Percentiles rank a stretch among this genome's conserved stretches.
Conservation (phyloP, 2,888 invertebrate genomes). For the Halictus quadricinctus region DNA sequence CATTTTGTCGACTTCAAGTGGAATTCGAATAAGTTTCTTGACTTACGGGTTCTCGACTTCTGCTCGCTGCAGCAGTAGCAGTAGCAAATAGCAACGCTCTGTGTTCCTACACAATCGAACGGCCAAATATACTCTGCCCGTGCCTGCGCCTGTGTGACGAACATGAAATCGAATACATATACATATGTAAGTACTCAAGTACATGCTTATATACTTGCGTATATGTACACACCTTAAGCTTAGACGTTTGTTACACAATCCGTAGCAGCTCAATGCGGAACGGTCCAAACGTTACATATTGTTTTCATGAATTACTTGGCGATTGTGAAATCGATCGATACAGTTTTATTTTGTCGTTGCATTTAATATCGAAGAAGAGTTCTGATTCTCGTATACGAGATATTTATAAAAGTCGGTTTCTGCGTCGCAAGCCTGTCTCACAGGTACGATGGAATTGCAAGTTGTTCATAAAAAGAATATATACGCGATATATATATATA, state of each 20-base stretch:
- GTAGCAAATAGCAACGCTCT: no score
- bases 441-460: not conserved
- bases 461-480: not conserved
- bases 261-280: not conserved
- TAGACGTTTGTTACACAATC: not conserved
- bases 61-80: not conserved
- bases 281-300: not conserved
- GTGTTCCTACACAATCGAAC: not conserved
- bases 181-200: not conserved
- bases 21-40: not conserved
- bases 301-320: not conserved
- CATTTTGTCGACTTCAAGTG: slow-evolving; percentile 9
- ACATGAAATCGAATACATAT: not conserved
- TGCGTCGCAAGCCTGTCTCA: not conserved
- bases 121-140: not conserved
- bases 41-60: not conserved
- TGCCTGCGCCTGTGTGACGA: not conserved
- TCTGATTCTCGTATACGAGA: not conserved
- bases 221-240: no score
- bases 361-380: not conserved
- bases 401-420: not conserved
- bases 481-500: not conserved
- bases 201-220: not conserved
- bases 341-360: not conserved
- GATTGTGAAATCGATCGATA: not conserved